A percentile compares a stretch with the other conserved stretches of the same genome.
Conservation (phyloP, 2,113 vertebrate species). For the Thymallus thymallus region DNA sequence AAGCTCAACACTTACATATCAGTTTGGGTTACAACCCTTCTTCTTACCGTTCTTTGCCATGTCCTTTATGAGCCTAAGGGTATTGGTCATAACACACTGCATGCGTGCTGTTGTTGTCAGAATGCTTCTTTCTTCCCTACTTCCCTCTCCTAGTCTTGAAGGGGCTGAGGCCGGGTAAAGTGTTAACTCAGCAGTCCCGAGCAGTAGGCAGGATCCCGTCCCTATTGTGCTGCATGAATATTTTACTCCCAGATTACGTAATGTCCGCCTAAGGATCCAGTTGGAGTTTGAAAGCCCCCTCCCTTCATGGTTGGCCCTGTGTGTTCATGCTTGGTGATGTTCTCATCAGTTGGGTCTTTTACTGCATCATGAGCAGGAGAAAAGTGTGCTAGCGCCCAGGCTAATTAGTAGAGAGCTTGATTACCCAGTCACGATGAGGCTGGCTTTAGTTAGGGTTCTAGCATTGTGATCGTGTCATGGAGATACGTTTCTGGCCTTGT, state of each 20-base stretch:
- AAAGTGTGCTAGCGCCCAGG: slow-evolving; percentile 45
- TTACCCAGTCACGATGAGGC: slow-evolving; percentile 46
- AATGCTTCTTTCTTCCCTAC: slow-evolving; percentile 23
- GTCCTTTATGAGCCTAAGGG: neutral
- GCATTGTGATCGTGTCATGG: slow-evolving; percentile 33
- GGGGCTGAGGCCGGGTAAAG: slow-evolving; percentile 44
- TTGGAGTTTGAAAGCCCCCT: slow-evolving; percentile 44
- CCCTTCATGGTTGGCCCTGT: slow-evolving; percentile 39
- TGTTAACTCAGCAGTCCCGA: slow-evolving; percentile 68
- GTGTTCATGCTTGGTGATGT: slow-evolving; percentile 29
- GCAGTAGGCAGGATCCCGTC: slow-evolving; percentile 54
- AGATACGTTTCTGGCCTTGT: no score
- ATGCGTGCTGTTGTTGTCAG: slow-evolving; percentile 26
- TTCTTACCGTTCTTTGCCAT: no score
- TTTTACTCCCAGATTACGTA: slow-evolving; percentile 65
- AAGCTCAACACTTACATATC: no score
- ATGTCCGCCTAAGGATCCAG: slow-evolving; percentile 47
- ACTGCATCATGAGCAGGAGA: slow-evolving; percentile 42
- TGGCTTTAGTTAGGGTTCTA: slow-evolving; percentile 13
- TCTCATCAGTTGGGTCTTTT: slow-evolving; percentile 42
- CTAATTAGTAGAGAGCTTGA: slow-evolving; percentile 60
- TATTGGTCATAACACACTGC: neutral
- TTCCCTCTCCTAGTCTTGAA: slow-evolving; percentile 36
- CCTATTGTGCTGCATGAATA: slow-evolving; percentile 65
- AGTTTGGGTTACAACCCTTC: no score